These are phyloP conservation scores for Trimorus sp. DNA, from an alignment of 2,888 invertebrate genomes.

Conservation along the genomic window DNA sequence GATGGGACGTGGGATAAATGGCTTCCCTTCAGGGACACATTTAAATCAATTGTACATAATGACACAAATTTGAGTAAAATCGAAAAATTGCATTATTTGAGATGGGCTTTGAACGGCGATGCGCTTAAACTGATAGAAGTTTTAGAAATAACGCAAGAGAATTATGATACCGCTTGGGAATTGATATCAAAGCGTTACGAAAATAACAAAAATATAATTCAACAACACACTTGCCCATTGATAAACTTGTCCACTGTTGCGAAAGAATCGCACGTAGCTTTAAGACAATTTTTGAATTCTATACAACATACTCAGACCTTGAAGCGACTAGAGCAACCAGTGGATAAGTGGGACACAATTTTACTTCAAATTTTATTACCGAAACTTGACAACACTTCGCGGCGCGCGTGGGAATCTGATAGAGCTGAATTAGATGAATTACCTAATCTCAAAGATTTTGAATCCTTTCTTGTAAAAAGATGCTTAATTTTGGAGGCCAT, in stretches of 20 bases:
- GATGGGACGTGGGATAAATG: constrained; percentile 14
- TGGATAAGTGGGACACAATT: constrained; percentile 23
- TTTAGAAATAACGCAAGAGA: constrained; percentile 9
- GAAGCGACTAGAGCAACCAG: constrained; percentile 15
- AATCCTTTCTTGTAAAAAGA: background rate
- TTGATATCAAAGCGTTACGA: constrained; percentile 39
- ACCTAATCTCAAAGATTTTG: constrained; percentile 1
- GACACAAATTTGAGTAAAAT: background rate
- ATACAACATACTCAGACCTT: constrained; percentile 9
- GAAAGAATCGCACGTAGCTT: background rate
- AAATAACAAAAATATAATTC: constrained; percentile 34
- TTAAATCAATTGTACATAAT: constrained; percentile 24
- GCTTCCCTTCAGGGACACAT: constrained; percentile 29
- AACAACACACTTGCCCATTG: constrained; percentile 9
- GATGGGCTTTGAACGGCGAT: constrained; percentile 13
- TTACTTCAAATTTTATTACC: constrained; percentile 18
- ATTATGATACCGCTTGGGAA: background rate
- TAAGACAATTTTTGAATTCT: constrained; percentile 5
- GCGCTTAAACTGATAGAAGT: constrained; percentile 5
- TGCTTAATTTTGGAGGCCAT: background rate
- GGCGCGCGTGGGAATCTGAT: constrained; percentile 21
- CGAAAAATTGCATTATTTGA: constrained; percentile 12
- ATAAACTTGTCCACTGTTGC: constrained; percentile 1
- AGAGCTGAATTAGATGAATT: constrained; percentile 7
- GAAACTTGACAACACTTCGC: constrained; percentile 10